Percentiles rank a stretch among this genome's conserved stretches.
Evolutionary conservation across 2,888 invertebrate species (phyloP).

Genomic region (Platycheirus albimanus): DNA sequence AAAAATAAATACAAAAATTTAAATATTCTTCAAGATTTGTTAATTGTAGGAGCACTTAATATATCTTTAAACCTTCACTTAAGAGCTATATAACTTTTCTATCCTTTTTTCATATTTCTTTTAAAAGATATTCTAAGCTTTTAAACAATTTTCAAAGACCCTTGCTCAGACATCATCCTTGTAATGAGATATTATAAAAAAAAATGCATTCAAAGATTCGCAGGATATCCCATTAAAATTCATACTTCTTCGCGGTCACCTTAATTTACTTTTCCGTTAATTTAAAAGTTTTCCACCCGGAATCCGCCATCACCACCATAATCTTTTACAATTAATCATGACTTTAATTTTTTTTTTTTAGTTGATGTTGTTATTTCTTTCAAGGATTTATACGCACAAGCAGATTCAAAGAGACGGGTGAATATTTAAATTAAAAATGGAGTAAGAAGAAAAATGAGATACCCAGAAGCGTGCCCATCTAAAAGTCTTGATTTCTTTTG

Average conservation of each 20-base stretch:
- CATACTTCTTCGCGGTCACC: conserved; percentile 68
- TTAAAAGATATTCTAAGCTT: conserved; percentile 9
- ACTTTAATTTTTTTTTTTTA: conserved; percentile 11
- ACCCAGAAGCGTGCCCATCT: conserved; percentile 52
- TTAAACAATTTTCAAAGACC: conserved; percentile 13
- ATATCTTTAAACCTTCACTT: neutral
- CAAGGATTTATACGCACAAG: conserved; percentile 19
- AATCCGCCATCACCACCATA: conserved; percentile 57
- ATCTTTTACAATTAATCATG: conserved; percentile 71
- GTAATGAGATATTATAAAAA: conserved; percentile 20
- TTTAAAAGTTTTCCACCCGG: conserved; percentile 68
- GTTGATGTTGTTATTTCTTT: conserved; percentile 15
- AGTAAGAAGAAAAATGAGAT: conserved; percentile 22
- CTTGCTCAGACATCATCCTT: conserved; percentile 22
- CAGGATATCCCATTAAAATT: conserved; percentile 66
- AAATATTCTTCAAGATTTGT: neutral
- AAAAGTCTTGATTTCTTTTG: conserved; percentile 60
- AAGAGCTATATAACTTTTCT: conserved; percentile 14
- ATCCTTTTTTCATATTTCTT: conserved; percentile 14
- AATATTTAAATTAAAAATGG: conserved; percentile 52
- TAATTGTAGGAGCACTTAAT: neutral
- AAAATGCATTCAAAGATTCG: conserved; percentile 41
- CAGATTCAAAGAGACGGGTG: neutral
- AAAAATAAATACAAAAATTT: neutral
- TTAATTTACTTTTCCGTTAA: conserved; percentile 71